These are phyloP conservation scores for Pseudopleuronectes americanus DNA, from an alignment of 2,797 vertebrate genomes.

Conservation along the genomic window DNA sequence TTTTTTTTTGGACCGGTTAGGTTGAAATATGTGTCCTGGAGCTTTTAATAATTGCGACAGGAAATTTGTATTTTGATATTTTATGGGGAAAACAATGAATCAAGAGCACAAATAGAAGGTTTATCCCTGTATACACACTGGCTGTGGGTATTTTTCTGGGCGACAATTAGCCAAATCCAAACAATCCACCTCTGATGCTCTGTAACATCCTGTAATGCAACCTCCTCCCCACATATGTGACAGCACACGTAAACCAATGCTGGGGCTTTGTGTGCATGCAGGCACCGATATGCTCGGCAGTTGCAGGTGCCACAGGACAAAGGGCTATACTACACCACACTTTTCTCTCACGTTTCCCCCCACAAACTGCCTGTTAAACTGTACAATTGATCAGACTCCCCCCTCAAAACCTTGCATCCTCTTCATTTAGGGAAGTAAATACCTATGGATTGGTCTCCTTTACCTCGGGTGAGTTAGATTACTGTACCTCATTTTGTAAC, in stretches of 20 bases:
- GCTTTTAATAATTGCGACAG: background rate
- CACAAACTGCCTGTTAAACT: slow-evolving; percentile 36
- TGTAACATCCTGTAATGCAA: slow-evolving; percentile 66
- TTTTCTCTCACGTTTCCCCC: slow-evolving; percentile 66
- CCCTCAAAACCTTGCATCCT: slow-evolving; percentile 24
- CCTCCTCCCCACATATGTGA: slow-evolving; percentile 26
- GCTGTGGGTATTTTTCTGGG: background rate
- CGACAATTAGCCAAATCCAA: slow-evolving; percentile 47
- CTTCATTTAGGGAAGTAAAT: slow-evolving; percentile 22
- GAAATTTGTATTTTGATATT: background rate
- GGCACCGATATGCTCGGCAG: slow-evolving; percentile 50
- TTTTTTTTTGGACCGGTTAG: background rate
- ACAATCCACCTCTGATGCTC: slow-evolving; percentile 36
- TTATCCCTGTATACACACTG: background rate
- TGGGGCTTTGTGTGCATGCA: slow-evolving; percentile 61
- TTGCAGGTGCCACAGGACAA: slow-evolving; percentile 64
- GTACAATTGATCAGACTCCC: slow-evolving; percentile 22
- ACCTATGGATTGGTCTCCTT: slow-evolving; percentile 27
- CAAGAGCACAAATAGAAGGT: background rate
- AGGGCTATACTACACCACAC: slow-evolving; percentile 68
- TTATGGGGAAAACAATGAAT: background rate
- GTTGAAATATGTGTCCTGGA: background rate
- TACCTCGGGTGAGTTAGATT: background rate
- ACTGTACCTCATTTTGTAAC: background rate
- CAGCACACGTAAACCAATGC: slow-evolving; percentile 73